Conservation (phyloP, 2,888 invertebrate genomes). For the Clostera curtula region DNA sequence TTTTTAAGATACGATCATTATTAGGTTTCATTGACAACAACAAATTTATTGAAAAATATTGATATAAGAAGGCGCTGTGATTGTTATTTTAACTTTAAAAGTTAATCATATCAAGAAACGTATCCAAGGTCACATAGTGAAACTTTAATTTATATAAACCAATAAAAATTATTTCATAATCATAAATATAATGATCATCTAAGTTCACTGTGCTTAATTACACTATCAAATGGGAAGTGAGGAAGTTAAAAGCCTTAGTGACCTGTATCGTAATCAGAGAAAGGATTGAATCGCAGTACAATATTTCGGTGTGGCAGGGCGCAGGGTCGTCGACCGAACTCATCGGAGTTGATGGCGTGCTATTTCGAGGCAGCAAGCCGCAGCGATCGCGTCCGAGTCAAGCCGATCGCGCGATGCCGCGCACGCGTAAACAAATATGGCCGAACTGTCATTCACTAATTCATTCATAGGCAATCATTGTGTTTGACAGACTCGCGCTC, state of each 20-base stretch:
- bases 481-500: slow-evolving; percentile 53
- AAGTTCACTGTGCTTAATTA: no score
- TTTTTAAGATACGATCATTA: no score
- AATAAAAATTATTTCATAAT: no score
- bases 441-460: slow-evolving; percentile 71
- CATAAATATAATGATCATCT: no score
- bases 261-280: slow-evolving; percentile 41
- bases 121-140: background rate
- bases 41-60: background rate
- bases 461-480: slow-evolving; percentile 69
- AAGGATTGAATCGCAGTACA: slow-evolving; percentile 54
- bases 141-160: no score
- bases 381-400: slow-evolving; percentile 48
- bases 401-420: slow-evolving; percentile 49
- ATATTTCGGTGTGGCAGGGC: slow-evolving; percentile 68
- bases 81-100: background rate
- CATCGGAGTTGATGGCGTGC: slow-evolving; percentile 60
- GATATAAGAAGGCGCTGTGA: background rate
- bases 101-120: background rate
- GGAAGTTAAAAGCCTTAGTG: slow-evolving; percentile 25
- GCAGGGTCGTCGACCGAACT: slow-evolving; percentile 66
- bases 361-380: slow-evolving; percentile 66
- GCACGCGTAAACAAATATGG: slow-evolving; percentile 71
- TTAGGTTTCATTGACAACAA: background rate
- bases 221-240: slow-evolving; percentile 16